phyloP scores from a whole-genome alignment of 1,140 invertebrate genomes.

The Megathymus violae region DNA sequence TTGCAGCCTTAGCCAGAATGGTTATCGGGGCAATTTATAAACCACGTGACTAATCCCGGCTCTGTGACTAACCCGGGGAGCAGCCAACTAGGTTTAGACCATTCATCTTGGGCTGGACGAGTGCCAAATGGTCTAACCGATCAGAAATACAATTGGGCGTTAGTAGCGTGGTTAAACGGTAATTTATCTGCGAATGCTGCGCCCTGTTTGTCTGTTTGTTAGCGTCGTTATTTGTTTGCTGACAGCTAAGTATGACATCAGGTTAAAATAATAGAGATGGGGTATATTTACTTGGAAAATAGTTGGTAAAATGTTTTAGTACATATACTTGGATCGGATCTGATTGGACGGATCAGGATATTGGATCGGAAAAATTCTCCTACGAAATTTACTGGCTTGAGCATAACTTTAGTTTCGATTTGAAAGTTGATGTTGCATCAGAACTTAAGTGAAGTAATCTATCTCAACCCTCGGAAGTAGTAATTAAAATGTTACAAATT shows the following conservation, averaged over 20 bases:
- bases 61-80: conserved; percentile 33
- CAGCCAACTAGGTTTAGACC: conserved; percentile 37
- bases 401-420: no score
- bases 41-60: conserved; percentile 37
- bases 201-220: conserved; percentile 18
- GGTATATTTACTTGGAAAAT: no score
- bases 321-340: no score
- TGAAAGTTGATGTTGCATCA: no score
- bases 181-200: conserved; percentile 9
- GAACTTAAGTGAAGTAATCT: no score
- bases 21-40: conserved; percentile 35
- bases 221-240: neutral
- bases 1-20: conserved; percentile 17
- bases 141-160: conserved; percentile 36
- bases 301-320: no score
- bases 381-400: no score
- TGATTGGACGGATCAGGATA: no score
- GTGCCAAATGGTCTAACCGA: conserved; percentile 32
- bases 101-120: conserved; percentile 27
- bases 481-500: no score
- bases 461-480: no score
- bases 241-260: conserved; percentile 13
- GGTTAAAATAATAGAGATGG: conserved; percentile 5
- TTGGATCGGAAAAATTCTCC: no score
- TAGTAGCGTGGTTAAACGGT: conserved; percentile 31